Base-by-base conservation (phyloP, 2,797 vertebrate genomes). In the Fringilla coelebs region DNA sequence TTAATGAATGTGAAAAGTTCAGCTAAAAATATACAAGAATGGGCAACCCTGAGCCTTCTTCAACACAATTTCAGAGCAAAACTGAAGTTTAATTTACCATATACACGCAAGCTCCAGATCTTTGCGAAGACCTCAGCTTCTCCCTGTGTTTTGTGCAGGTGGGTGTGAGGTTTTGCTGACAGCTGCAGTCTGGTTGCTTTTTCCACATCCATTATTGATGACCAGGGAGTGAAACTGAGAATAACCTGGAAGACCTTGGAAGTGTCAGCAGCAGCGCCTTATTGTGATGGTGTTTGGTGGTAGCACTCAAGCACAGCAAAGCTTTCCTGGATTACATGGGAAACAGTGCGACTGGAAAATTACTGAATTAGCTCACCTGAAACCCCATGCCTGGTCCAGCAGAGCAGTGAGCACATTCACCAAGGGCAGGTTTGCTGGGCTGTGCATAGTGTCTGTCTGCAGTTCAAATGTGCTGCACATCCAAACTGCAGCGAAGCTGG, bases 11-110 rank as follows among this genome's bases (percentile, higher is more conserved):
- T 58, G 57, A 65, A 46, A 83, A 82, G 31, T 89, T 88, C 72
- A 77, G 68, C 63, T 93, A 85, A 82, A 91, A 94, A 85, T 76
- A 85, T 17, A 60, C 2, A 62, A 73, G 60, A 85, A 68, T 29
- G 45, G 88, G 58, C 41, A 85, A n/a, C 52, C 18, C 61, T 2
- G 4, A 83, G 34, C 45, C 70, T 85, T 70, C 45, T 65, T 5
- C 41, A 26, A 9, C 48, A 24, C 15, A 43, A 31, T 41, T 85
- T 67, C 57, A 84, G 73, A 86, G 60, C 48, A 94, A 28, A 80
- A 60, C 1, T 31, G 55, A 60, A 71, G 31, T 32, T 55, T n/a
- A 43, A 41, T 70, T 73, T 80, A 45, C 25, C 41, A 54, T n/a
- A 48, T 5, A 11, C 1, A 1, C 26, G 24, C 54, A 36, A 85